These are phyloP conservation scores for Danionella dracula DNA, from an alignment of 2,797 vertebrate genomes.

Conservation along the genomic window DNA sequence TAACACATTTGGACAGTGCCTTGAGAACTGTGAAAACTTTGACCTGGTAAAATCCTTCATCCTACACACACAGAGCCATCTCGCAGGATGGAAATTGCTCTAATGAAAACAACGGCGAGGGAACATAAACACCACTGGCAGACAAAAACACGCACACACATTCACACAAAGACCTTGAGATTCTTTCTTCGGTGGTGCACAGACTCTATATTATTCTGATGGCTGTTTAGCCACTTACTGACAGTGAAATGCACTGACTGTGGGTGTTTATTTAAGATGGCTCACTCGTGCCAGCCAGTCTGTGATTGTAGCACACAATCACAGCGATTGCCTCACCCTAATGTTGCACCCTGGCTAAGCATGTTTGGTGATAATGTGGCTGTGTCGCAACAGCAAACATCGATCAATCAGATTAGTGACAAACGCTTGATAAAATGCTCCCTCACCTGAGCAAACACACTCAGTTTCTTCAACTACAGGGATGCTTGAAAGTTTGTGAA, in stretches of 20 bases:
- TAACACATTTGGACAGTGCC: constrained; percentile 21
- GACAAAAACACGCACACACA: constrained; percentile 20
- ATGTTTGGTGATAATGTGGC: not conserved
- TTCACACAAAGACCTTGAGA: constrained; percentile 1
- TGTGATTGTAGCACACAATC: not conserved
- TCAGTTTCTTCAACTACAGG: not conserved
- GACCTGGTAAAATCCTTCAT: constrained; percentile 28
- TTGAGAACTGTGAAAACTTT: constrained; percentile 31
- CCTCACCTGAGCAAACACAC: not conserved
- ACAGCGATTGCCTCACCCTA: not conserved
- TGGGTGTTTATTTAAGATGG: not conserved
- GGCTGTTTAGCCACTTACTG: constrained; percentile 10
- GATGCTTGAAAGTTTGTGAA: too few species aligned
- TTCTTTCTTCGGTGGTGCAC: not conserved
- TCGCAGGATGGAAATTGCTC: constrained; percentile 30
- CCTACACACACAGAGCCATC: constrained; percentile 14
- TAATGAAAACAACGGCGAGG: constrained; percentile 30
- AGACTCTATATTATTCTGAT: constrained; percentile 22
- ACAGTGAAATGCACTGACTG: constrained; percentile 2
- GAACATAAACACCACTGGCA: constrained; percentile 31
- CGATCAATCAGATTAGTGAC: not conserved
- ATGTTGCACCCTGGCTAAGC: not conserved
- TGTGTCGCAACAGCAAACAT: not conserved
- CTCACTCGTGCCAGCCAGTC: not conserved
- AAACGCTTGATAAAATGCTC: not conserved